Base-by-base conservation (phyloP, 2,113 vertebrate genomes). In the Sylvia atricapilla region DNA sequence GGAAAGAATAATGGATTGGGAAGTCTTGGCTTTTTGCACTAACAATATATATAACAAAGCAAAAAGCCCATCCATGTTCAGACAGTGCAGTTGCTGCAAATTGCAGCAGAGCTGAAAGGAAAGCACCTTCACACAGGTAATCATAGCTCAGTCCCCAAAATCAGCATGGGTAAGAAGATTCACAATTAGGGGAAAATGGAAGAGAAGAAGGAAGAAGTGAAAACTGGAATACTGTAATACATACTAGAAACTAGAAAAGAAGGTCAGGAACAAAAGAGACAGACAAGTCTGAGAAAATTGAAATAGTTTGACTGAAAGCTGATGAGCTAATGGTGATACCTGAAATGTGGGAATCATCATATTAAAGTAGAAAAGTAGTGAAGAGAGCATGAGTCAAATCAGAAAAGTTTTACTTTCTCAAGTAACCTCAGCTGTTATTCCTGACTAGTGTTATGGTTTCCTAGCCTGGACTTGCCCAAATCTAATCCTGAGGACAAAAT, bases 41-140 rank as follows among this genome's bases (percentile, higher is more conserved):
- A 82, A 69, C 9, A 24, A 16, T 16, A 20, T 7, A 52, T 0
- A 0, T 27, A 52, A 46, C 22, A 78, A 90, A 52, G 27, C 10
- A 74, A 81, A 77, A 37, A 68, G 53, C 25, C 37, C 30, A 35
- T 10, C n/a, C 64, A 6, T 43, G 31, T 39, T 77, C 19, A 27
- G 23, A 52, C 16, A 66, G 25, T 23, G 49, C 15, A n/a, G 15
- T 2, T 43, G 13, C 7, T 60, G 33, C 35, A 60, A 76, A 59
- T 19, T 31, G 11, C 7, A 80, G 44, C 33, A 43, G 17, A 84
- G 59, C 15, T 81, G 35, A 63, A 89, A 46, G 49, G 13, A 76
- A 80, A 73, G 47, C 15, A 73, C 12, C 13, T 50, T 87, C 35
- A 55, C 13, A 24, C 6, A 58, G 15, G 20, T 44, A 72, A 56